Evolutionary conservation across 2,888 invertebrate genomes (phyloP).

Genomic region (Callimorpha dominula): DNA sequence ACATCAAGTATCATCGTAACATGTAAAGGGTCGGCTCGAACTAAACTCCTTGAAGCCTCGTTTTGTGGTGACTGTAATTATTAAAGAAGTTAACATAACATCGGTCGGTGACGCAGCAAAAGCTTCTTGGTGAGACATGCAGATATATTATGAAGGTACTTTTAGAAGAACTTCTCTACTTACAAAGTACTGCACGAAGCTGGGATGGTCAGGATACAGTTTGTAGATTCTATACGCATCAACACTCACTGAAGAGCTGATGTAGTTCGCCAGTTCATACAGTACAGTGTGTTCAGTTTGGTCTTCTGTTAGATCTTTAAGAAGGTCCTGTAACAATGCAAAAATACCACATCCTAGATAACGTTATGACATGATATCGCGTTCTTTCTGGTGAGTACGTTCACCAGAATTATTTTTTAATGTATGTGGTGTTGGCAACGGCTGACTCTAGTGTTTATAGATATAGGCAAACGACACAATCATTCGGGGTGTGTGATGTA

Average conservation of each 20-base stretch:
- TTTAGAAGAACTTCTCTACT: background rate
- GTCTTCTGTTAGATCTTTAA: slow-evolving; percentile 87
- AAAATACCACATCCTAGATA: no score
- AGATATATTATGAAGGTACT: no score
- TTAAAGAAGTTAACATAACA: background rate
- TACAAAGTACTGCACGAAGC: slow-evolving; percentile 60
- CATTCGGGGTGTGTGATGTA: no score
- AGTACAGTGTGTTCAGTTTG: slow-evolving; percentile 89
- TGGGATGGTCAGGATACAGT: slow-evolving; percentile 61
- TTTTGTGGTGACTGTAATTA: slow-evolving; percentile 38
- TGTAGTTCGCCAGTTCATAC: slow-evolving; percentile 89
- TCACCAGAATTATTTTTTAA: no score
- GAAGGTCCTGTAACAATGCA: slow-evolving; percentile 78
- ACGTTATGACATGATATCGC: no score
- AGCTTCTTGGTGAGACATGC: no score
- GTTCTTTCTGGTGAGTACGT: no score
- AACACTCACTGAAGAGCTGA: slow-evolving; percentile 88
- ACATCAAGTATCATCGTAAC: slow-evolving; percentile 55
- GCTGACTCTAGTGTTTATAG: no score
- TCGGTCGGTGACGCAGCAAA: no score
- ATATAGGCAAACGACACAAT: no score
- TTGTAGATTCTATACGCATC: slow-evolving; percentile 87
- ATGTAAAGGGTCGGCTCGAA: slow-evolving; percentile 48
- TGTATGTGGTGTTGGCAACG: no score
- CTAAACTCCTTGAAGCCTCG: slow-evolving; percentile 34